Evolutionary conservation across 2,113 vertebrate genomes (phyloP), one percentile per base, ranked within the genome.

Genomic region (Antigone vipio): DNA sequence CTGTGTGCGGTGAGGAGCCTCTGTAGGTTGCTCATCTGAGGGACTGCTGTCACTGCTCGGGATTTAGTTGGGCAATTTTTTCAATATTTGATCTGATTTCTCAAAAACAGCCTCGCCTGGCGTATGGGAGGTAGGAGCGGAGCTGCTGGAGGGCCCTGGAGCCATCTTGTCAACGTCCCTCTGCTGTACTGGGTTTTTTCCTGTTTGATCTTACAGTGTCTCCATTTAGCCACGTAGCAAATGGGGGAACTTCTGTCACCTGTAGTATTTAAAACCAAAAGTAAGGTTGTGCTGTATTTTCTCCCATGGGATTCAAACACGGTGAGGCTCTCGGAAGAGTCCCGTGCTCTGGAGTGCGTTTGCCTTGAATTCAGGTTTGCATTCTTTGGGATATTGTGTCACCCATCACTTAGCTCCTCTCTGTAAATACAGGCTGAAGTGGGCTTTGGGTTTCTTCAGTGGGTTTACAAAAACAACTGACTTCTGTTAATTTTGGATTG

Each of bases 301-400:
- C 22, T 58, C 17, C 22, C 42, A 30, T 20, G 52, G 22, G 24
- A n/a, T 68, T 86, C 40, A 42, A 58, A 23, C 9, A 9, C 10
- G 35, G 49, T 12, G n/a, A 49, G 67, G 47, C 27, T 47, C 27
- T 47, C 1, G 1, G 50, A 12, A 14, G 35, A 11, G 24, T 21
- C 60, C 35, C 3, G 13, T 1, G 0, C 26, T 29, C 15, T 6
- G 30, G 12, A 16, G 26, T 3, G 3, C 13, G 3, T 24, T 45
- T 34, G 13, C 53, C n/a, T 15, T 20, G 23, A 15, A 23, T 14
- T 35, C 26, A 44, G 18, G 20, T 26, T 9, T 53, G 62, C 6
- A 1, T 40, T 45, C 49, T 12, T 18, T 6, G 44, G 44, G 38
- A 19, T 40, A 3, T 26, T 13, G 63, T 30, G 71, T 45, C 34